Evolutionary conservation across 1,140 invertebrate genomes (phyloP), one percentile per base, ranked within the genome.

Genomic region (Palaemon carinicauda): DNA sequence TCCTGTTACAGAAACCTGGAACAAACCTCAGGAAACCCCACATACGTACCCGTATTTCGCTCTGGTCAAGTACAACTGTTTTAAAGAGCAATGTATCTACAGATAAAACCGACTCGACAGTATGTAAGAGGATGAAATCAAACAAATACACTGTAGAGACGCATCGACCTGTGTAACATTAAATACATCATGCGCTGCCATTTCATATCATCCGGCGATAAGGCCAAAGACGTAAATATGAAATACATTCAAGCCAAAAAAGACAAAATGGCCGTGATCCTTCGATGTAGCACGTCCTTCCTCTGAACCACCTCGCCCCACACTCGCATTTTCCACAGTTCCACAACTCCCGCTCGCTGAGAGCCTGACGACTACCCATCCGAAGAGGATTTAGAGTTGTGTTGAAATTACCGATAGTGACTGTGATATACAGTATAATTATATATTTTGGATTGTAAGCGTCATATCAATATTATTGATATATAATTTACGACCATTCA

Each of bases 1-100:
- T 86, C 77, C 77, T 86, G 84, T 86, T 86, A 73, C 84, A 86
- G 60, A 80, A 65, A 60, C 24, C 77, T 80, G 84, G 65, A 86
- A 73, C n/a, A 41, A 41, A 83, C 71, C 82, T 77, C 56, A 56
- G 82, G 65, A 75, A 83, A 52, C 65, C 82, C 27, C 15, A n/a
- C 65, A 53, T 73, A 51, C 65, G 33, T 24, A 52, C 56, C 31
- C 29, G 27, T 83, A 53, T 54, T 51, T 75, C 54, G 73, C 51
- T 56, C 33, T 52, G 74, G 24, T 69, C 65, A 17, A 14, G 65
- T 24, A n/a, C 65, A 50, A 75, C 41, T 75, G 51, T 24, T n/a
- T n/a, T 54, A 5, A 56, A 33, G 52, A 29, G 71, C 7, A 29
- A 83, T 69, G 21, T 69, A 29, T 41, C 41, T 41, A 9, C 5